A percentile compares a stretch with the other conserved stretches of the same genome.
phyloP scores from a whole-genome alignment of 2,797 vertebrate species.

The Helicolenus hilgendorfi region DNA sequence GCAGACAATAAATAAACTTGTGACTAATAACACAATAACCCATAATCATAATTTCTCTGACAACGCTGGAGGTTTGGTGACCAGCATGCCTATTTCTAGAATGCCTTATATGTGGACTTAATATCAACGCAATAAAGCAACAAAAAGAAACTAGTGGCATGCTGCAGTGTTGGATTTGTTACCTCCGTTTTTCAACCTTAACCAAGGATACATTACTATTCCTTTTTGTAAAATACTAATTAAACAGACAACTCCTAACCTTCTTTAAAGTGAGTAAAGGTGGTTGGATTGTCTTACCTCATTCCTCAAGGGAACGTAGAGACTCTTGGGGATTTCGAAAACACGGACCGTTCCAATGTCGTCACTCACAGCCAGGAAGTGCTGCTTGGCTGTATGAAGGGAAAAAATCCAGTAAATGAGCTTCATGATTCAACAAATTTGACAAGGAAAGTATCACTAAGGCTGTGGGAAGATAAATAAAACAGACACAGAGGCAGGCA shows the following conservation, averaged over 20 bases:
- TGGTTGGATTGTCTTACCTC: constrained; percentile 89
- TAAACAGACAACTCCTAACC: neutral
- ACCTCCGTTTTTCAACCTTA: neutral
- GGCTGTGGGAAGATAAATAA: neutral
- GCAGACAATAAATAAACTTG: neutral
- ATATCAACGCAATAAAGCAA: neutral
- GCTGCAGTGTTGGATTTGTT: neutral
- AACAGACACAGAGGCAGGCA: neutral
- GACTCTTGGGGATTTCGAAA: constrained; percentile 92
- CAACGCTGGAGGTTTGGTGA: neutral
- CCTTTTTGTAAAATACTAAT: neutral
- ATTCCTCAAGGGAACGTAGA: constrained; percentile 85
- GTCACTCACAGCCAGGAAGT: constrained; percentile 94
- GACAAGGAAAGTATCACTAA: neutral
- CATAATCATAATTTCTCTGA: neutral
- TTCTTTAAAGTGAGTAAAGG: neutral
- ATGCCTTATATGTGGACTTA: neutral
- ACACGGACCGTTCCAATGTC: constrained; percentile 91
- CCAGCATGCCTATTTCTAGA: neutral
- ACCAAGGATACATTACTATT: neutral
- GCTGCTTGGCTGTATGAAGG: constrained; percentile 90
- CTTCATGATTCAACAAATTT: neutral
- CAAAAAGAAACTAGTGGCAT: neutral
- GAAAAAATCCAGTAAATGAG: constrained; percentile 7
- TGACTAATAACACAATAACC: neutral